Evolutionary conservation across 2,113 vertebrate genomes (phyloP), one percentile per base, ranked within the genome.

Genomic region (Fukomys damarensis): DNA sequence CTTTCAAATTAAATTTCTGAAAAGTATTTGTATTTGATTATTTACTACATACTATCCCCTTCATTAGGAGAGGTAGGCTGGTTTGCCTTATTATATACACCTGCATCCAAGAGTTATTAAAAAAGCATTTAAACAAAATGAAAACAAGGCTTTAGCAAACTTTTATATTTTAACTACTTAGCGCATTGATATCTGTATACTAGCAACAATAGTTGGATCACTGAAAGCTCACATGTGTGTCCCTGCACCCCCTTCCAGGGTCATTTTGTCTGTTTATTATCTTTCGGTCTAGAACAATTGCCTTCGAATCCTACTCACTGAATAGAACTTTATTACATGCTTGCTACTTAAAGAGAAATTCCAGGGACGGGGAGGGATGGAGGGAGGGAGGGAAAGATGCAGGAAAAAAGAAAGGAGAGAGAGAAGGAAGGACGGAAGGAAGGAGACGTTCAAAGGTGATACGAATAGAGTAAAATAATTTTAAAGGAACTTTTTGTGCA

Each of bases 161-260:
- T 26, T 93, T 68, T 13, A 41, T 43, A 81, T 41, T 49, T 61
- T 84, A 56, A 41, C 85, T 88, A 5, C 30, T 79, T 52, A 70
- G n/a, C 46, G 16, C 14, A 28, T 19, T 86, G 85, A 81, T 4
- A 70, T 46, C 59, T 85, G 52, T 32, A 65, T 22, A 19, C 2
- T 20, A 85, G 1, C 20, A 17, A 35, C 24, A 24, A 58, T 77
- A 1, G 30, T 0, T 11, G 35, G 16, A 79, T 84, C 14, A 12
- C 0, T 24, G 28, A 20, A 81, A 59, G 63, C 2, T 0, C 0
- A 2, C 32, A 32, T 35, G 46, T 8, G 0, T 16, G 59, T 56
- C 5, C 3, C 4, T 8, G 0, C 32, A 56, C 38, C 5, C 28
- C 3, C 14, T 54, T 46, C 46, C 11, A 5, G 49, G 58, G 14